Evolutionary conservation across 2,888 invertebrate species (phyloP).

Genomic region (Amitus sp.): DNA sequence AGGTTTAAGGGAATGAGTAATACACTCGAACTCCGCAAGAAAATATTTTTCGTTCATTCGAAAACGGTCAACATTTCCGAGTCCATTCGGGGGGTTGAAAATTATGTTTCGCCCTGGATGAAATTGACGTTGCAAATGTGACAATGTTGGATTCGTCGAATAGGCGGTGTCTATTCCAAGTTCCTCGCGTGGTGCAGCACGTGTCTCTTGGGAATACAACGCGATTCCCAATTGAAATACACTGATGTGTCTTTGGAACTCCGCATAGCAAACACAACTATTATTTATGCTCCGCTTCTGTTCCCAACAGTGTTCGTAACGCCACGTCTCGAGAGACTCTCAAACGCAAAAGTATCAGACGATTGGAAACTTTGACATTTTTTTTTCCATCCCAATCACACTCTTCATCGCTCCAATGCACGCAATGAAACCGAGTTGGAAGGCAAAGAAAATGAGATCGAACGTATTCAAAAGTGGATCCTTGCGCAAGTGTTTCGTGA

Average conservation of each 20-base stretch:
- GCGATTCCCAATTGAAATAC: slow-evolving; percentile 39
- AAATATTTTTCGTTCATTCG: slow-evolving; percentile 10
- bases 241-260: slow-evolving; percentile 36
- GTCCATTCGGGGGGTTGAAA: too few species aligned
- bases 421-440: too few species aligned
- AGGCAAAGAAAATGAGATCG: too few species aligned
- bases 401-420: background rate
- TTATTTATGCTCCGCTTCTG: slow-evolving; percentile 35
- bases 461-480: too few species aligned
- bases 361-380: slow-evolving; percentile 26
- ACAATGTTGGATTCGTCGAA: slow-evolving; percentile 3
- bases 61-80: too few species aligned
- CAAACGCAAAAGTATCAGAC: slow-evolving; percentile 39
- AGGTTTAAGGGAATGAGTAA: slow-evolving; percentile 20
- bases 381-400: background rate
- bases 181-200: slow-evolving; percentile 13
- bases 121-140: background rate
- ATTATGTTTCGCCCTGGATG: background rate
- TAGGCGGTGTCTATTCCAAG: slow-evolving; percentile 30
- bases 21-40: slow-evolving; percentile 13
- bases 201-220: slow-evolving; percentile 30
- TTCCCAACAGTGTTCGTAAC: slow-evolving; percentile 32
- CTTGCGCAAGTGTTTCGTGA: too few species aligned
- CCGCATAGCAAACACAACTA: slow-evolving; percentile 39
- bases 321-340: slow-evolving; percentile 34